Base-by-base conservation (phyloP, 1,140 invertebrate genomes). In the Drosophila eugracilis region DNA sequence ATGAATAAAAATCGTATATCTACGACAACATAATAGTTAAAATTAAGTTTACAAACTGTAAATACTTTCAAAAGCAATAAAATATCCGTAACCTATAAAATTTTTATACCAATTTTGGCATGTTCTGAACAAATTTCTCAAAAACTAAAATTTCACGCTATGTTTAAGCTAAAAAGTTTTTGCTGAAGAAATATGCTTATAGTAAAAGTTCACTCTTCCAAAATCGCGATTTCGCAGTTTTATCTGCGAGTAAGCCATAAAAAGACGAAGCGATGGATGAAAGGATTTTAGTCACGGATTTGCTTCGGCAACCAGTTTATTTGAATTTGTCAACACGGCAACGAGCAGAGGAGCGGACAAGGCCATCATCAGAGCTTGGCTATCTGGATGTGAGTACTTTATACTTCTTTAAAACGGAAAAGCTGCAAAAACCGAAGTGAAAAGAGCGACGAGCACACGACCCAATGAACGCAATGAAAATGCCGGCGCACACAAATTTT, bases 381-480 rank as follows among this genome's bases (percentile, higher is more conserved):
- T 70, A 65, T 65, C 59, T 75, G 62, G 41, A 62, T 73, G 39
- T 28, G 44, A 73, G 21, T 57, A 63, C 60, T 74, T 55, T 52
- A 57, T 67, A 14, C 34, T 22, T 42, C 37, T 47, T 57, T 32
- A 50, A 65, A 52, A 28, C 24, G 26, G 41, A 30, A 75, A 77
- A 53, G 19, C 22, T 36, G 34, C n/a, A n/a, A 15, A 15, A 36
- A 37, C 22, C 14, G 19, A 32, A 45, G 28, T 19, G 10, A n/a
- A 49, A 44, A 32, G 30, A 34, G 22, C 28, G 15, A 30, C 65
- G 52, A 62, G 54, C 66, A 75, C 53, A 83, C 79, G 79, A 75
- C 62, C 75, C 79, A 62, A 74, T 78, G 75, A 85, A 73, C 81
- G 80, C 76, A 77, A 80, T 85, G 80, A 86, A 85, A 86, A 77